Conservation (phyloP, 1,140 invertebrate species). For the Drosophila arizonae region DNA sequence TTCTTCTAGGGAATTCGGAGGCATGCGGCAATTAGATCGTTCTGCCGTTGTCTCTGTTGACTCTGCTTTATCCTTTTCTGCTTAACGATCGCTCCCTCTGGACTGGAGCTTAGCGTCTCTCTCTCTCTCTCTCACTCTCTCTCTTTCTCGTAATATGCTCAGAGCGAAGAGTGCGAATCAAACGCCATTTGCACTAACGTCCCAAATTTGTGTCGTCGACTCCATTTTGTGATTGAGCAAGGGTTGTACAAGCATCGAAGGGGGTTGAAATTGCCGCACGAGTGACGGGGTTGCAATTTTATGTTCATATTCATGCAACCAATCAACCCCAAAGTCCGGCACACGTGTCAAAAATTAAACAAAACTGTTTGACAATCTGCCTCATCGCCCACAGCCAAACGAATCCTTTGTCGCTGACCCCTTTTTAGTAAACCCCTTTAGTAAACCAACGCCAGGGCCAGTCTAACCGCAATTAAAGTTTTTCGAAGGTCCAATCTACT, state of each 20-base stretch:
- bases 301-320: constrained; percentile 34
- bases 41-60: not conserved
- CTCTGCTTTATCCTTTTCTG: constrained; percentile 5
- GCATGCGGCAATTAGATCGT: constrained; percentile 53
- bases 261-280: constrained; percentile 30
- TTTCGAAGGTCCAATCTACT: not conserved
- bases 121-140: too few species aligned
- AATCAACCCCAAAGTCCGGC: constrained; percentile 21
- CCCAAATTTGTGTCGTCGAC: constrained; percentile 12
- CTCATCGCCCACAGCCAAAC: not conserved
- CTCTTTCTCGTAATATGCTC: not conserved
- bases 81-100: constrained; percentile 47
- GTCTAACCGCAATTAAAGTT: constrained; percentile 17
- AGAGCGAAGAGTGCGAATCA: not conserved
- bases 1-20: constrained; percentile 11
- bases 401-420: not conserved
- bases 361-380: constrained; percentile 66
- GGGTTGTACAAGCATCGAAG: constrained; percentile 46
- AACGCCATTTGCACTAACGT: constrained; percentile 48
- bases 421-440: not conserved
- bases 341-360: constrained; percentile 73
- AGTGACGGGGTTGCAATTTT: constrained; percentile 35
- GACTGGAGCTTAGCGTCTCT: constrained; percentile 32
- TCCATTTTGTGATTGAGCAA: constrained; percentile 64
- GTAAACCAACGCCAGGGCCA: not conserved